phyloP scores from a whole-genome alignment of 2,888 invertebrate species.

The Campoplex nolae region DNA sequence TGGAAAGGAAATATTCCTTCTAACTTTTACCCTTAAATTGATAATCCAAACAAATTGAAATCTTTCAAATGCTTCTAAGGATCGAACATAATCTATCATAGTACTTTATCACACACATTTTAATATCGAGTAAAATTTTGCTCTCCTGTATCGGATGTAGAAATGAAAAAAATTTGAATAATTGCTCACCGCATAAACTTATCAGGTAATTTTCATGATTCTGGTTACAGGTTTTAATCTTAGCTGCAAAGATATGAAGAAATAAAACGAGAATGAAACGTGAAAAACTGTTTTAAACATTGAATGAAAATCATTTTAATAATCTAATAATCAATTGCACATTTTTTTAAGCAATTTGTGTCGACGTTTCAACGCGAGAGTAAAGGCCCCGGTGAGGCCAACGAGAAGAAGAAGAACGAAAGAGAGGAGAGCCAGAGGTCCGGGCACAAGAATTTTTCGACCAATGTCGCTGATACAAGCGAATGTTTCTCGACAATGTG shows the following conservation, averaged over 20 bases:
- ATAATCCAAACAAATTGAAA: too few species aligned
- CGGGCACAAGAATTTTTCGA: conserved; percentile 74
- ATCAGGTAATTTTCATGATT: background rate
- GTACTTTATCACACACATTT: background rate
- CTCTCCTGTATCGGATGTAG: background rate
- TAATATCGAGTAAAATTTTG: background rate
- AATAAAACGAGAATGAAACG: conserved; percentile 12
- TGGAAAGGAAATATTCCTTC: too few species aligned
- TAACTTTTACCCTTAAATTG: too few species aligned
- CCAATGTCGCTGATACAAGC: conserved; percentile 64
- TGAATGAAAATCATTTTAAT: conserved; percentile 48
- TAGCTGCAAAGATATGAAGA: conserved; percentile 17
- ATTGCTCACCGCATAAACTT: background rate
- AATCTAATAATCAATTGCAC: conserved; percentile 60
- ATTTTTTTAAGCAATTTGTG: conserved; percentile 59
- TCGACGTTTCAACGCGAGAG: conserved; percentile 71
- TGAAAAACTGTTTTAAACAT: background rate
- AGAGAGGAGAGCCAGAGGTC: conserved; percentile 74
- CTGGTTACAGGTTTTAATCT: background rate
- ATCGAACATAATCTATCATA: too few species aligned
- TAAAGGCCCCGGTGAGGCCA: conserved; percentile 71
- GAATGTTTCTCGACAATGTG: conserved; percentile 5
- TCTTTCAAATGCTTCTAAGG: too few species aligned
- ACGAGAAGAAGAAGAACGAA: conserved; percentile 76
- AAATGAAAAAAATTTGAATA: background rate